Base-by-base conservation (phyloP, 2,888 invertebrate genomes). In the Euzophera pinguis region DNA sequence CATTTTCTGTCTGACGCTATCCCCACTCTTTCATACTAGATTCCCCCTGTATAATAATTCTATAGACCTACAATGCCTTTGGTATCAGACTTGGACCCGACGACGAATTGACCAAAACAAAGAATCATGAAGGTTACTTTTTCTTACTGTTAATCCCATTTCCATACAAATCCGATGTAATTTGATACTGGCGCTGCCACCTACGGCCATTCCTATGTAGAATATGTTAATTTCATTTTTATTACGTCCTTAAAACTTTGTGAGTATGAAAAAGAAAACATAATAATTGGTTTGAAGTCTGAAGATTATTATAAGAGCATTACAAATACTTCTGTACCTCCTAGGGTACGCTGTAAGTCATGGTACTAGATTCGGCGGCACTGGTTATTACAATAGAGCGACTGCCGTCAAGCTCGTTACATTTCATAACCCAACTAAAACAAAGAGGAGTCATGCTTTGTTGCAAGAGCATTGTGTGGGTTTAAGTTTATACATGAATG, bases 171-270 rank as follows among this genome's bases (percentile, higher is more conserved):
- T 16, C 10, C 32, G 32, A 10, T 16, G 45, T 45, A 45, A 43
- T 9, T 7, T 13, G 45, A 45, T 10, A 45, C 10, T 2, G 34
- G 12, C 14, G n/a, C 45, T 16, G 9, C 45, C 45, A 45, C 45
- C 45, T 32, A 45, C 45, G 14, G 7, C 13, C 9, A 12, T 16
- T 8, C 6, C 3, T 10, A 14, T 13, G 29, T 13, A n/a, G 45
- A 32, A 45, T 45, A 45, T 45, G 45, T 45, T 32, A 32, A 45
- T 45, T 27, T 32, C 3, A 32, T 6, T 45, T 45, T 45, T 45
- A 45, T 45, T 14, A 10, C 45, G 13, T 4, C 3, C 32, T 5
- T 7, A 29, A 32, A 14, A 27, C 22, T n/a, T 5, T 34, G 8
- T 34, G 12, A n/a, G 5, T 37, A 10, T 3, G 10, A 1, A 37